A percentile compares a stretch with the other conserved stretches of the same genome.
Conservation (phyloP, 1,140 invertebrate genomes). For the Caenorhabditis briggsae region DNA sequence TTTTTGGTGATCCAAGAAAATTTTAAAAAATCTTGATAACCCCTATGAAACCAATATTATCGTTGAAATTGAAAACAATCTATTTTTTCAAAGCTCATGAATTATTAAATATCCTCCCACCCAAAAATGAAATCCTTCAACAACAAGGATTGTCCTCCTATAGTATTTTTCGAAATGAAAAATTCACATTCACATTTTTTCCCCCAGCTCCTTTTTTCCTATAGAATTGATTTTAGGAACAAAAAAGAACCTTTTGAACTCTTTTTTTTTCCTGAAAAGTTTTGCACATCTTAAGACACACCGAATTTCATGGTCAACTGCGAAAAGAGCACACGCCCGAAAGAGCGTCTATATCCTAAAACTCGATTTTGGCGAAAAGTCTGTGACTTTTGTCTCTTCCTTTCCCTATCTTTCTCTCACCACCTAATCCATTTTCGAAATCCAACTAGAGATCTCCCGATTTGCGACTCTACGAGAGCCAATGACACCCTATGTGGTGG, state of each 20-base stretch:
- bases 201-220: too few species aligned
- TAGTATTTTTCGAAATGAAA: too few species aligned
- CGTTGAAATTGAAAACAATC: too few species aligned
- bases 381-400: conserved; percentile 53
- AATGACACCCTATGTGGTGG: not conserved
- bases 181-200: too few species aligned
- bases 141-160: too few species aligned
- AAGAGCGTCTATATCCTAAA: not conserved
- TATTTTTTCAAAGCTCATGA: too few species aligned
- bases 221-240: not conserved
- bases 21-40: too few species aligned
- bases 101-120: too few species aligned
- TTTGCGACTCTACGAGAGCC: not conserved
- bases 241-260: conserved; percentile 50
- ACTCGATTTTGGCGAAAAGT: conserved; percentile 17
- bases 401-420: not conserved
- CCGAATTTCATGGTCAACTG: not conserved
- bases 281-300: conserved; percentile 5
- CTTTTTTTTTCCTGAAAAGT: not conserved
- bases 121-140: too few species aligned
- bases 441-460: not conserved
- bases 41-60: too few species aligned
- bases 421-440: conserved; percentile 52
- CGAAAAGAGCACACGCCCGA: conserved; percentile 45
- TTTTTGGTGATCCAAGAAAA: too few species aligned